Evolutionary conservation across 2,888 invertebrate species (phyloP).

Genomic region (Idaea biselata): DNA sequence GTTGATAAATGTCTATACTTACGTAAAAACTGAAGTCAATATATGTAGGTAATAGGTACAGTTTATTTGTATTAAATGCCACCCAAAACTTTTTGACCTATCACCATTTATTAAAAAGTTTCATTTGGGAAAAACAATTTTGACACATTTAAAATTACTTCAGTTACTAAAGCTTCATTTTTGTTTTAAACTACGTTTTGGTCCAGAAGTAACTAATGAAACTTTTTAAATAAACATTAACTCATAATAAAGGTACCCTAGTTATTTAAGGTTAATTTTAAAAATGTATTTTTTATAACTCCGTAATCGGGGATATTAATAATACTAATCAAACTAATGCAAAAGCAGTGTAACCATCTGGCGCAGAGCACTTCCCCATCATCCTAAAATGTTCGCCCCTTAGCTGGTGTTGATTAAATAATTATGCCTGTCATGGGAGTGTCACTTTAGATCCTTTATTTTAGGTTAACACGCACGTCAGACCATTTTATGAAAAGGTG

Average conservation of each 20-base stretch:
- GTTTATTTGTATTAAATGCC: too few relatives aligned
- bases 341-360: neutral
- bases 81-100: too few relatives aligned
- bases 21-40: too few relatives aligned
- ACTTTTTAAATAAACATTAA: neutral
- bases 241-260: too few relatives aligned
- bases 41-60: too few relatives aligned
- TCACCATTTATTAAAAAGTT: too few relatives aligned
- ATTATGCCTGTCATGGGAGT: neutral
- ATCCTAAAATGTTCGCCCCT: neutral
- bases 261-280: neutral
- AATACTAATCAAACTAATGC: neutral
- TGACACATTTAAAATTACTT: too few relatives aligned
- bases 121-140: too few relatives aligned
- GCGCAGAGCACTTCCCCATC: neutral
- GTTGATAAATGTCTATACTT: neutral
- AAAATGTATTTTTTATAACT: neutral
- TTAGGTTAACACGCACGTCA: neutral
- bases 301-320: neutral
- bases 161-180: too few relatives aligned
- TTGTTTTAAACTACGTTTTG: too few relatives aligned
- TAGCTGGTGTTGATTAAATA: constrained; percentile 1
- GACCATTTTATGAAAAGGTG: neutral
- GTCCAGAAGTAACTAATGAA: neutral
- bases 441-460: neutral